Conservation (phyloP, 2,797 vertebrate species). For the Sebastes variabilis region DNA sequence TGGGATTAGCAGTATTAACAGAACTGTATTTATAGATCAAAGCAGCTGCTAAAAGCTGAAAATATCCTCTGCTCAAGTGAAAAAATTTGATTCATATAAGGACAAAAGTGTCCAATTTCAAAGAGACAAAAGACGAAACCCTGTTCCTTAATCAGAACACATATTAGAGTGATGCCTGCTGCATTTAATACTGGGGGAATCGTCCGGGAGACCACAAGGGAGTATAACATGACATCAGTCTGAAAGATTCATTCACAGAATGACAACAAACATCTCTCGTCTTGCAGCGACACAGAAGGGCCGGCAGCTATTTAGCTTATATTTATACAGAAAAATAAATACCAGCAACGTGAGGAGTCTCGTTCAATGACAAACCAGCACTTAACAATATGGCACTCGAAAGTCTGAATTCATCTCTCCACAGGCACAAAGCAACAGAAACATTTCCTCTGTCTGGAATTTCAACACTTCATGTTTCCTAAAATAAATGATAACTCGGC, state of each 20-base stretch:
- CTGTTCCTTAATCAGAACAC: conserved; percentile 28
- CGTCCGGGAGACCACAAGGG: conserved; percentile 20
- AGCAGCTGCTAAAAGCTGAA: conserved; percentile 1
- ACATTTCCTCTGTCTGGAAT: conserved; percentile 10
- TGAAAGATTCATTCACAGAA: conserved; percentile 48
- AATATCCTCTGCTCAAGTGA: background rate
- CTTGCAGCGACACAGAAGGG: conserved; percentile 21
- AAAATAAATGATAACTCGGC: conserved; percentile 38
- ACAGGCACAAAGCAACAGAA: conserved; percentile 41
- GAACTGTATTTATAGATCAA: background rate
- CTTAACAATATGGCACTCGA: conserved; percentile 48
- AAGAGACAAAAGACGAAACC: conserved; percentile 11
- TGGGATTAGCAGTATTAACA: background rate
- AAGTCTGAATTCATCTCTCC: conserved; percentile 49
- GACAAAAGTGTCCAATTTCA: background rate
- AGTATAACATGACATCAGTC: conserved; percentile 26
- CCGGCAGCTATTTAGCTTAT: conserved; percentile 25
- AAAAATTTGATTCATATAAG: background rate
- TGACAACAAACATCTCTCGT: conserved; percentile 52
- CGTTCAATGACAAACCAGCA: conserved; percentile 42
- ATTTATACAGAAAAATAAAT: conserved; percentile 57
- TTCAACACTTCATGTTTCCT: conserved; percentile 24
- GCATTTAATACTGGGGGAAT: conserved; percentile 58
- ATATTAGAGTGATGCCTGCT: conserved; percentile 34
- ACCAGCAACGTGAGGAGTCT: conserved; percentile 38